phyloP scores from a whole-genome alignment of 2,797 vertebrate genomes.

The Philypnodon macrostomus region DNA sequence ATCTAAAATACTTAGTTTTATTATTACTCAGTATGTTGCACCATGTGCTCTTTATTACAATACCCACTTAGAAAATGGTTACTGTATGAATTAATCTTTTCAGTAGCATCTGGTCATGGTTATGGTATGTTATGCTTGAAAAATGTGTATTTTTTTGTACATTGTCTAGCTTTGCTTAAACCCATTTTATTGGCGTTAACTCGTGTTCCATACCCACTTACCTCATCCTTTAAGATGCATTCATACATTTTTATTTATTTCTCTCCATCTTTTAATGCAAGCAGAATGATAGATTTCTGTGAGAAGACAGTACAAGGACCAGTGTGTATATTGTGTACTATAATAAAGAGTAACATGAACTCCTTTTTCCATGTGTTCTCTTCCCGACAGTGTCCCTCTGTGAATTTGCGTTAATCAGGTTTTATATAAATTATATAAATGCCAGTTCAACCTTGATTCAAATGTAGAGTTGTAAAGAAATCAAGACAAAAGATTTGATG shows the following conservation, averaged over 20 bases:
- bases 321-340: constrained; percentile 97
- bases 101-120: constrained; percentile 77
- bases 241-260: constrained; percentile 90
- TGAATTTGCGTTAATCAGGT: constrained; percentile 79
- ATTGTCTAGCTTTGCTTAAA: constrained; percentile 48
- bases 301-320: constrained; percentile 84
- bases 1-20: constrained; percentile 74
- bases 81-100: constrained; percentile 77
- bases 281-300: constrained; percentile 78
- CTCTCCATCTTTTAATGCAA: constrained; percentile 87
- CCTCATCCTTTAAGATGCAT: constrained; percentile 84
- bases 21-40: constrained; percentile 85
- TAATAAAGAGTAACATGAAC: constrained; percentile 82
- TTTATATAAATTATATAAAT: constrained; percentile 88
- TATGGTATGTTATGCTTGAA: constrained; percentile 71
- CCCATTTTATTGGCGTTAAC: constrained; percentile 63
- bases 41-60: constrained; percentile 83
- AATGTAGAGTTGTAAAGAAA: constrained; percentile 83
- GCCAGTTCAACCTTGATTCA: constrained; percentile 73
- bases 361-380: constrained; percentile 73
- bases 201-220: constrained; percentile 68
- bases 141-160: constrained; percentile 65
- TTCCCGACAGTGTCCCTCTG: constrained; percentile 75
- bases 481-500: constrained; percentile 60
- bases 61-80: constrained; percentile 45